Evolutionary conservation across 2,888 invertebrate species (phyloP).

Genomic region (Ormyrus pomaceus): DNA sequence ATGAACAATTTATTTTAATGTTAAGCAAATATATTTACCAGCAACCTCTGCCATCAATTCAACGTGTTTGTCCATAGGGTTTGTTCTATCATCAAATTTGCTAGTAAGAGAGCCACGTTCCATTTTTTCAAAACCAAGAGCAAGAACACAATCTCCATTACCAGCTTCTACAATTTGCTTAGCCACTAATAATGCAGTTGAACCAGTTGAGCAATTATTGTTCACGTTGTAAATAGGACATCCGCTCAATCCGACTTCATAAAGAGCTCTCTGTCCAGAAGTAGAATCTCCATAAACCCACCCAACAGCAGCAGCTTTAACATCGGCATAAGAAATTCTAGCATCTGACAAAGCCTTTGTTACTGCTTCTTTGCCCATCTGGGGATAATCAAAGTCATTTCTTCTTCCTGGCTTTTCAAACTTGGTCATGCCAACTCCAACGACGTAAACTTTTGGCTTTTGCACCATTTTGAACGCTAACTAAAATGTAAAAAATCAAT

Average conservation of each 20-base stretch:
- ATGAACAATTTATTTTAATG: not conserved
- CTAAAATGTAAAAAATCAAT: not conserved
- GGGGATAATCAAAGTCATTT: constrained; percentile 92
- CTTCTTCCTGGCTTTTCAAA: constrained; percentile 95
- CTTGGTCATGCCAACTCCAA: constrained; percentile 99
- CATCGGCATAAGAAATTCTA: constrained; percentile 83
- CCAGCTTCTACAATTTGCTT: constrained; percentile 96
- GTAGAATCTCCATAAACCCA: constrained; percentile 98
- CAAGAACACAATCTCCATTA: constrained; percentile 90
- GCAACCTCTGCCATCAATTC: constrained; percentile 88
- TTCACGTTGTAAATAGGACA: constrained; percentile 99
- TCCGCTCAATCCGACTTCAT: constrained; percentile 96
- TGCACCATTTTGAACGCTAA: constrained; percentile 39
- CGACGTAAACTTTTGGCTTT: constrained; percentile 84
- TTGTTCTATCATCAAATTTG: constrained; percentile 88
- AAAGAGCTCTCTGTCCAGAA: constrained; percentile 95
- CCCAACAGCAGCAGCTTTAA: constrained; percentile 94
- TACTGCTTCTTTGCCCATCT: constrained; percentile 95
- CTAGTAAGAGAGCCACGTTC: constrained; percentile 90
- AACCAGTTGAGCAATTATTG: constrained; percentile 98
- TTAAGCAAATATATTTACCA: constrained; percentile 75
- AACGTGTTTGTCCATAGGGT: constrained; percentile 93
- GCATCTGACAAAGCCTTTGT: constrained; percentile 92
- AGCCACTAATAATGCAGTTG: constrained; percentile 92
- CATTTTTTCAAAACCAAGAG: constrained; percentile 99